Conservation (phyloP, 2,113 vertebrate genomes). For the Pagrus major region DNA sequence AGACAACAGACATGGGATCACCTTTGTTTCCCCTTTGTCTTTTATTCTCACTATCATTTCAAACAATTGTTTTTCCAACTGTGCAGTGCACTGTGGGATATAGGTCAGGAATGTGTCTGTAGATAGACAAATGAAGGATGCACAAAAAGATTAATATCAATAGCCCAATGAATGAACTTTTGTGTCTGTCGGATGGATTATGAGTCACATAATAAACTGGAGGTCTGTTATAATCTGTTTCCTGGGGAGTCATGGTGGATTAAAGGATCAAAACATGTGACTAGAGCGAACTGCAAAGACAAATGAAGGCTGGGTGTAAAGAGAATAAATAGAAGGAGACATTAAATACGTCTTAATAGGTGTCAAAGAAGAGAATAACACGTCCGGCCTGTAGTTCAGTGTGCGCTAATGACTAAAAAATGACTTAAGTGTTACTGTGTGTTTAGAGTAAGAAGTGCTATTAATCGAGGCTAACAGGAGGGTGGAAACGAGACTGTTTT, state of each 20-base stretch:
- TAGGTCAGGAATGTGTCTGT: neutral
- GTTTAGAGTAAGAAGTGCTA: conserved; percentile 3
- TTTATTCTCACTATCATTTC: neutral
- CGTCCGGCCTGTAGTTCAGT: neutral
- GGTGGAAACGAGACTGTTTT: conserved; percentile 1
- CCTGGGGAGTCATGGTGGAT: conserved; percentile 12
- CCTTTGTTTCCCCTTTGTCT: neutral
- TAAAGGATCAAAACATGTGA: conserved; percentile 17
- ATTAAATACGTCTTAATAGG: conserved; percentile 5
- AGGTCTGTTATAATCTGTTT: neutral
- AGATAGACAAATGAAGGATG: conserved; percentile 2
- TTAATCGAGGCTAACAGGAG: conserved; percentile 16
- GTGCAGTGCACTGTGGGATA: neutral
- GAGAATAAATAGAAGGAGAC: neutral
- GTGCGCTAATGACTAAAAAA: neutral
- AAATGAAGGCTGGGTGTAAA: neutral
- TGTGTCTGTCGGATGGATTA: neutral
- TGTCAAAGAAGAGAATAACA: conserved; percentile 12
- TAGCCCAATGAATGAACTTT: neutral
- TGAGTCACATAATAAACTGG: neutral
- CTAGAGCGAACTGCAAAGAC: neutral
- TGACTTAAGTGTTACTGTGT: neutral
- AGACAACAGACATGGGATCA: conserved; percentile 5
- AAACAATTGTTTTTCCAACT: too few species aligned
- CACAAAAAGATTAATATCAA: neutral